phyloP scores from a whole-genome alignment of 2,797 vertebrate species.

The Myotis myotis region DNA sequence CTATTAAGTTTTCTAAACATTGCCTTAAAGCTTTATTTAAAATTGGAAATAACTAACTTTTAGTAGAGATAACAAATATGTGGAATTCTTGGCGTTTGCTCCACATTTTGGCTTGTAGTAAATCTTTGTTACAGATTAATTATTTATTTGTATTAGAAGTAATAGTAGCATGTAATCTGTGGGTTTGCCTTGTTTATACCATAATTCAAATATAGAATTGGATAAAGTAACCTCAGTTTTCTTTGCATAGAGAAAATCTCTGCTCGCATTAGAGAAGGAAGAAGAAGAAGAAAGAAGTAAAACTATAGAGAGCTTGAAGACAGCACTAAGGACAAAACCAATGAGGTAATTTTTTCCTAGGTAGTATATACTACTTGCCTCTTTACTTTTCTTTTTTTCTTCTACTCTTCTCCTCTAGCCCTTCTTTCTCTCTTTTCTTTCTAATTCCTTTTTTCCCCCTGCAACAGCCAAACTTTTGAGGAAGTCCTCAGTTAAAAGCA shows the following conservation, averaged over 20 bases:
- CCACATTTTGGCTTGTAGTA: not conserved
- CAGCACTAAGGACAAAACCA: conserved; percentile 96
- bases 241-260: conserved; percentile 91
- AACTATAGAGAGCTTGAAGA: conserved; percentile 98
- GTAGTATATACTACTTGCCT: not conserved
- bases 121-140: not conserved
- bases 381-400: not conserved
- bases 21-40: conserved; percentile 37
- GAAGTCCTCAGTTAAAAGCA: conserved; percentile 8
- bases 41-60: conserved; percentile 13
- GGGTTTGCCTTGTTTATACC: not conserved
- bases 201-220: conserved; percentile 11
- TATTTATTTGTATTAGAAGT: conserved; percentile 16
- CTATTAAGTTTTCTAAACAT: conserved; percentile 22
- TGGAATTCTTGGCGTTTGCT: not conserved
- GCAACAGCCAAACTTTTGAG: not conserved
- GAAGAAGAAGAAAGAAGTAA: conserved; percentile 98
- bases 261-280: conserved; percentile 96
- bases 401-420: not conserved
- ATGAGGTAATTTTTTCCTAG: conserved; percentile 91
- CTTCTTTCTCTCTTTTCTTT: not conserved
- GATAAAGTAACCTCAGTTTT: conserved; percentile 62
- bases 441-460: not conserved
- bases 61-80: not conserved
- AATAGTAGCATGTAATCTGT: not conserved